These are phyloP conservation scores for Nasonia oneida DNA, from an alignment of 2,888 invertebrate species.

Conservation along the genomic window DNA sequence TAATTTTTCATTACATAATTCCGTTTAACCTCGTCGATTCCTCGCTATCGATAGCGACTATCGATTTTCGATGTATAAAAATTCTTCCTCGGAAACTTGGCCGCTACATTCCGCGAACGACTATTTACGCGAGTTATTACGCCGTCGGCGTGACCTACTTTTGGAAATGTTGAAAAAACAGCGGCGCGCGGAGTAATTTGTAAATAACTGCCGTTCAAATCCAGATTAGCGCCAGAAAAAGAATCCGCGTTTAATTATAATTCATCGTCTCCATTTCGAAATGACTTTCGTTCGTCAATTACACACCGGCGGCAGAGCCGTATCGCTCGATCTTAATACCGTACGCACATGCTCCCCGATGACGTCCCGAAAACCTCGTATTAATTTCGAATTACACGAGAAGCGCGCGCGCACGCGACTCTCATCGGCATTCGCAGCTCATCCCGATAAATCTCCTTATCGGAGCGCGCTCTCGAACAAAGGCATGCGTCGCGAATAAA, in stretches of 20 bases:
- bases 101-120: neutral
- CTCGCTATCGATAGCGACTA: neutral
- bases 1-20: neutral
- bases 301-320: neutral
- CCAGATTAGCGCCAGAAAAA: neutral
- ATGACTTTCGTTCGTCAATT: conserved; percentile 7
- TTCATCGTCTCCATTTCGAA: neutral
- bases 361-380: conserved; percentile 23
- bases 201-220: neutral
- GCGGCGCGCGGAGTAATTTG: neutral
- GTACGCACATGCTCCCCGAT: neutral
- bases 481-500: neutral
- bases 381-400: conserved; percentile 25
- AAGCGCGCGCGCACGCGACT: conserved; percentile 7
- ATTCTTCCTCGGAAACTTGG: neutral
- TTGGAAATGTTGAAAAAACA: neutral
- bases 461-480: conserved; percentile 5
- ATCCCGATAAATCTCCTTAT: conserved; percentile 21
- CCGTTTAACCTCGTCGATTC: neutral
- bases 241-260: neutral
- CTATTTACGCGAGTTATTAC: neutral
- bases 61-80: conserved; percentile 23
- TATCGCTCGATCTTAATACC: conserved; percentile 25
- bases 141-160: neutral
- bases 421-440: neutral